A percentile compares a stretch with the other conserved stretches of the same genome.
These are phyloP conservation scores for Rhynchomys soricoides DNA, from an alignment of 2,113 vertebrate genomes.

Conservation along the genomic window DNA sequence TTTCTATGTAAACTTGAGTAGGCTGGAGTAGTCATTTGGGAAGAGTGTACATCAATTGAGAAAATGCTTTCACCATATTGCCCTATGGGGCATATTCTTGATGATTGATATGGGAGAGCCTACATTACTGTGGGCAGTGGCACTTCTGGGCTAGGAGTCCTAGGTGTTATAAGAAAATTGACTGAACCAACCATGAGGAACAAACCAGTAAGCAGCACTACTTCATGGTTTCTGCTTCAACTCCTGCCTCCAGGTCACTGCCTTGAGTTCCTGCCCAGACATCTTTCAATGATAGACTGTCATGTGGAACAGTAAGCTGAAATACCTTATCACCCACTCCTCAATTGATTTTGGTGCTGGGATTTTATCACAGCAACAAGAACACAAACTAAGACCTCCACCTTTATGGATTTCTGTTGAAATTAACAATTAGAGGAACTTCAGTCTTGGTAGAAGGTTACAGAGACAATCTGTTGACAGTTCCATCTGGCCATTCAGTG, in stretches of 20 bases:
- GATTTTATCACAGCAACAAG: background rate
- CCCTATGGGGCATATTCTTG: background rate
- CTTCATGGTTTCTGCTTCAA: background rate
- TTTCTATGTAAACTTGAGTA: background rate
- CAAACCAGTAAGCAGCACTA: background rate
- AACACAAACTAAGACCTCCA: background rate
- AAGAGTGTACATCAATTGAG: background rate
- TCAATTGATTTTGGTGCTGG: background rate
- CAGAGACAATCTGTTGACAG: background rate
- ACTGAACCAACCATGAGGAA: background rate
- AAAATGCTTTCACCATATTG: background rate
- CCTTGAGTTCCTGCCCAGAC: background rate
- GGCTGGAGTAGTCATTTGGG: background rate
- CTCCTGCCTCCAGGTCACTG: background rate
- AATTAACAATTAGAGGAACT: conserved; percentile 42
- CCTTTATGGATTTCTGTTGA: background rate
- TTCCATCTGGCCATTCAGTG: background rate
- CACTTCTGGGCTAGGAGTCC: background rate
- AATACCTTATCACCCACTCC: background rate
- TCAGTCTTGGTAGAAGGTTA: conserved; percentile 7
- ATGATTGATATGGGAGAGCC: background rate
- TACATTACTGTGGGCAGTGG: background rate
- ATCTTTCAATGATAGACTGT: background rate
- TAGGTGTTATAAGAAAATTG: background rate
- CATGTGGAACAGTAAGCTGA: background rate